Conservation (phyloP, 2,888 invertebrate genomes). For the Aporophyla nigra region DNA sequence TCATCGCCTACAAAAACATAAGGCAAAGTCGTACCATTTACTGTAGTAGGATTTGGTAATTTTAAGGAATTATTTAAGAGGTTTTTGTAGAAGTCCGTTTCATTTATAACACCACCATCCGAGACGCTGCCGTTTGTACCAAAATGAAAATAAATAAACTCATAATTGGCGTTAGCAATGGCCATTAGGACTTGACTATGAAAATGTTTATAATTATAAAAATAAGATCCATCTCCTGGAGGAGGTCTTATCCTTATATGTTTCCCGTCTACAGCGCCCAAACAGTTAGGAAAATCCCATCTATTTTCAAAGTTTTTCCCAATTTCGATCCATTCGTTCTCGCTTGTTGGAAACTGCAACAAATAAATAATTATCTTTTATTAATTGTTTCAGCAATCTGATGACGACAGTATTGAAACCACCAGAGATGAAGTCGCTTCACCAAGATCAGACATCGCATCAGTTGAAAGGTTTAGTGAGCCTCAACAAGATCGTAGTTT, state of each 20-base stretch:
- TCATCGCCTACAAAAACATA: too few species aligned
- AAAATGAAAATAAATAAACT: slow-evolving; percentile 39
- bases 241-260: not conserved
- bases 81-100: too few species aligned
- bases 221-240: slow-evolving; percentile 46
- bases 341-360: too few species aligned
- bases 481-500: slow-evolving; percentile 29
- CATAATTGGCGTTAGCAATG: slow-evolving; percentile 38
- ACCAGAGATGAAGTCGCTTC: slow-evolving; percentile 29
- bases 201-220: slow-evolving; percentile 62
- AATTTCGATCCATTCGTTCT: too few species aligned
- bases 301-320: not conserved
- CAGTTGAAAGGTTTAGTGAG: slow-evolving; percentile 20
- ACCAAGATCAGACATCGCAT: slow-evolving; percentile 17
- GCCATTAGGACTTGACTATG: slow-evolving; percentile 27
- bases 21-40: too few species aligned
- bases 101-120: too few species aligned
- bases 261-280: not conserved
- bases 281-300: slow-evolving; percentile 2
- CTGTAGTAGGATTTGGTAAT: too few species aligned
- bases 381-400: slow-evolving; percentile 17
- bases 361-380: too few species aligned
- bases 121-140: slow-evolving; percentile 41
- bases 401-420: slow-evolving; percentile 22
- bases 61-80: too few species aligned